Percentiles rank a stretch among this genome's conserved stretches.
phyloP scores from a whole-genome alignment of 1,140 invertebrate species.

The Spodoptera litura region DNA sequence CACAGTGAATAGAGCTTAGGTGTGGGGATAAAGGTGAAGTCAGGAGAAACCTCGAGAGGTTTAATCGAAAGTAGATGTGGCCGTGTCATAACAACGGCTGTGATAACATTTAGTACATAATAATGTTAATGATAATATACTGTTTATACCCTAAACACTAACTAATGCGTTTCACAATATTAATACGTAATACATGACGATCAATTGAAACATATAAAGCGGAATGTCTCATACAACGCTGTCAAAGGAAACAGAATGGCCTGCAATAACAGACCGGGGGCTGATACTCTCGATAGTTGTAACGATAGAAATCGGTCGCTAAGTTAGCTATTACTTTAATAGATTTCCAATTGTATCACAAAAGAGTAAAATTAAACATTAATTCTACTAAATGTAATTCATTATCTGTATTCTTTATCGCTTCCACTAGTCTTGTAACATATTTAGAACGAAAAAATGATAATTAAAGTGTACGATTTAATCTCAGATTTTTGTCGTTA shows the following conservation, averaged over 20 bases:
- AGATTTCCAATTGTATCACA: too few relatives aligned
- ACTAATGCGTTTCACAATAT: conserved; percentile 41
- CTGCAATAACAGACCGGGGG: conserved; percentile 44
- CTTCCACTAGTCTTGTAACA: too few relatives aligned
- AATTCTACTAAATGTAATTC: too few relatives aligned
- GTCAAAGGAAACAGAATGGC: conserved; percentile 46
- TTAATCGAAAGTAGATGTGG: conserved; percentile 19
- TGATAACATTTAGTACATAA: conserved; percentile 41
- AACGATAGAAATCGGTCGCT: too few relatives aligned
- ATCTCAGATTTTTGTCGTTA: too few relatives aligned
- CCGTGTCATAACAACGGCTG: conserved; percentile 42
- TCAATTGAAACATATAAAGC: conserved; percentile 46
- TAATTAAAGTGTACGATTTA: too few relatives aligned
- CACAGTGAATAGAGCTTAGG: conserved; percentile 75
- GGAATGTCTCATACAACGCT: conserved; percentile 67
- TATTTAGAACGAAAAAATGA: too few relatives aligned
- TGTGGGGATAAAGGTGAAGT: conserved; percentile 47
- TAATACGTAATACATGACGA: conserved; percentile 37
- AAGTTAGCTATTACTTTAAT: too few relatives aligned
- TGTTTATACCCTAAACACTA: conserved; percentile 44
- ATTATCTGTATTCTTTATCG: too few relatives aligned
- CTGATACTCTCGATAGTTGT: conserved; percentile 4
- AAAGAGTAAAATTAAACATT: too few relatives aligned
- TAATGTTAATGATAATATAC: conserved; percentile 47
- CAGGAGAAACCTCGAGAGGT: conserved; percentile 8